Evolutionary conservation across 2,888 invertebrate species (phyloP), one percentile per base, ranked within the genome.

Genomic region (Hecatera dysodea): DNA sequence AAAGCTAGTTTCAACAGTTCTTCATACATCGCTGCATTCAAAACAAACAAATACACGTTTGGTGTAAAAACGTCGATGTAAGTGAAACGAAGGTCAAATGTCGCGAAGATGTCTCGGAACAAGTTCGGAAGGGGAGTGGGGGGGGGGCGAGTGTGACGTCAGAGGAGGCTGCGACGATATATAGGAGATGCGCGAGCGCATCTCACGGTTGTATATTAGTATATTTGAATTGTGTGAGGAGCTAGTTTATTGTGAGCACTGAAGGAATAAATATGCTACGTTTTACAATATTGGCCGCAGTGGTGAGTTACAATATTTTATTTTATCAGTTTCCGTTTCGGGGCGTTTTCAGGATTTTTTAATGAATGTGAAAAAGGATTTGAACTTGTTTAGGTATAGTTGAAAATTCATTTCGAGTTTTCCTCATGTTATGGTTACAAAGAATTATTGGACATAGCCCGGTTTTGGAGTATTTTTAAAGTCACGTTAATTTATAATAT

Each of bases 111-210:
- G 89, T 85, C 85, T 76, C 62, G 62, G 85, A 92, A 93, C 93
- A 78, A 90, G 93, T 94, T 93, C 88, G 69, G 76, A 75, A 85
- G 79, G 83, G 75, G 29, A 36, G 65, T 74, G 82, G 78, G 80
- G 84, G 50, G 81, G 80, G 80, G 83, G 27, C n/a, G n/a, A 33
- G 80, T 42, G 72, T 95, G 93, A 95, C 94, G 94, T 95, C 94
- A 94, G 80, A 85, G 92, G 92, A 94, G 93, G 92, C 93, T 93
- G 93, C 85, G 89, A 74, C 80, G 90, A 87, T 95, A 95, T 95
- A 94, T 94, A 95, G 92, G 90, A 92, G 94, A 93, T 93, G 93
- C 89, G 92, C 92, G 71, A 77, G 89, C 90, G 90, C 84, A 87
- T 83, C 89, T 81, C 75, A 86, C 88, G 87, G 88, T 89, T 83